These are phyloP conservation scores for Datnioides undecimradiatus DNA, from an alignment of 2,113 vertebrate species.

Conservation along the genomic window DNA sequence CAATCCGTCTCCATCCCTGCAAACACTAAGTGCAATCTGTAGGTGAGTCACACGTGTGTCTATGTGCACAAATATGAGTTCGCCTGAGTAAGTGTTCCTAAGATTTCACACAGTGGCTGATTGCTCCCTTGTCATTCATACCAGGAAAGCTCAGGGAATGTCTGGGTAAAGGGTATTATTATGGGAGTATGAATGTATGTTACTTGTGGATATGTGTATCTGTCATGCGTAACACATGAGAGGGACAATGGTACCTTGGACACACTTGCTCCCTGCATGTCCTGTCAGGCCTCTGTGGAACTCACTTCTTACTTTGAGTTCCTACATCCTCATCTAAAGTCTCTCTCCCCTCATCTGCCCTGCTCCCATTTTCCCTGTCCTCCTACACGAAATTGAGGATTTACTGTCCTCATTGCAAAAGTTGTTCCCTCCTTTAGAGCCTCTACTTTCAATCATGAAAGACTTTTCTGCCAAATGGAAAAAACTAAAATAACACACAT, in stretches of 20 bases:
- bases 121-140: constrained; percentile 39
- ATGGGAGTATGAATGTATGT: constrained; percentile 3
- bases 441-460: background rate
- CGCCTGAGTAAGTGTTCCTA: constrained; percentile 17
- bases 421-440: constrained; percentile 1
- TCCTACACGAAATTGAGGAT: constrained; percentile 33
- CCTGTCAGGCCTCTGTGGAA: background rate
- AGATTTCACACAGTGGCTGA: constrained; percentile 32
- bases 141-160: background rate
- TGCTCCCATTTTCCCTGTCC: constrained; percentile 17
- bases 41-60: constrained; percentile 25
- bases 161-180: constrained; percentile 18
- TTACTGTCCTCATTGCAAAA: constrained; percentile 21
- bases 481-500: background rate
- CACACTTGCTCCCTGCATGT: background rate
- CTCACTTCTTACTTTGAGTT: constrained; percentile 3
- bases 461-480: background rate
- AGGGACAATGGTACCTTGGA: constrained; percentile 2
- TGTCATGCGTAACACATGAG: background rate
- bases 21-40: constrained; percentile 12
- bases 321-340: constrained; percentile 19
- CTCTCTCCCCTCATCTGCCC: constrained; percentile 1
- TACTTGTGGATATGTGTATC: background rate
- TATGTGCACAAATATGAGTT: constrained; percentile 1
- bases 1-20: constrained; percentile 35